Percentiles rank a stretch among this genome's conserved stretches.
phyloP scores from a whole-genome alignment of 2,888 invertebrate species.

The Torymus aiolomorphi region DNA sequence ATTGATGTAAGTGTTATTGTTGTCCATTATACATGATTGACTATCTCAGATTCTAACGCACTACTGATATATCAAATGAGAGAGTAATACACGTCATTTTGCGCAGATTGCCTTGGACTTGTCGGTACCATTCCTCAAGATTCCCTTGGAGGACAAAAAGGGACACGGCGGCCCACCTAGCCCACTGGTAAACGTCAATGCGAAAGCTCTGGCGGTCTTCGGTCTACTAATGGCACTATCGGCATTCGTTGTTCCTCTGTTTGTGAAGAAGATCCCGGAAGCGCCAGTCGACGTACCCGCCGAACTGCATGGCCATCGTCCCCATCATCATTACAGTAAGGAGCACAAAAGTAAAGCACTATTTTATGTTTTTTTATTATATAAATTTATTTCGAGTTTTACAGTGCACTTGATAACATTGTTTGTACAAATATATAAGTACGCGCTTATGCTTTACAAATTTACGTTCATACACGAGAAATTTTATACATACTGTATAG shows the following conservation, averaged over 20 bases:
- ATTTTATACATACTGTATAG: too few species aligned
- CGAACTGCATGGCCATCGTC: neutral
- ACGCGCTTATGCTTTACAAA: too few species aligned
- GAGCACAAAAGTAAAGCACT: conserved; percentile 51
- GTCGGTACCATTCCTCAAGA: conserved; percentile 82
- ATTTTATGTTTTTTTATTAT: too few species aligned
- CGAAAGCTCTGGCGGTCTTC: conserved; percentile 79
- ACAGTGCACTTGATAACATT: too few species aligned
- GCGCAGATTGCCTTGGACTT: conserved; percentile 80
- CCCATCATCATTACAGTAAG: conserved; percentile 33
- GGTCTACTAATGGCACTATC: conserved; percentile 79
- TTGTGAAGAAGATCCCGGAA: conserved; percentile 59
- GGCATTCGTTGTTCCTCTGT: conserved; percentile 78
- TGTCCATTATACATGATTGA: neutral
- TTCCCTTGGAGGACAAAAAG: conserved; percentile 79
- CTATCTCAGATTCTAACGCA: conserved; percentile 68
- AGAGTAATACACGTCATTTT: too few species aligned
- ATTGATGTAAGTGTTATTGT: conserved; percentile 77
- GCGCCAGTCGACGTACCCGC: neutral
- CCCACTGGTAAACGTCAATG: conserved; percentile 80
- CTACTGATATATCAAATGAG: too few species aligned
- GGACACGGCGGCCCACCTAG: conserved; percentile 70
- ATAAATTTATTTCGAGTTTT: too few species aligned
- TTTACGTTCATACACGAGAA: too few species aligned
- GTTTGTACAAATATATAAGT: too few species aligned